Conservation (phyloP, 2,113 vertebrate genomes). For the Serilophus lunatus region DNA sequence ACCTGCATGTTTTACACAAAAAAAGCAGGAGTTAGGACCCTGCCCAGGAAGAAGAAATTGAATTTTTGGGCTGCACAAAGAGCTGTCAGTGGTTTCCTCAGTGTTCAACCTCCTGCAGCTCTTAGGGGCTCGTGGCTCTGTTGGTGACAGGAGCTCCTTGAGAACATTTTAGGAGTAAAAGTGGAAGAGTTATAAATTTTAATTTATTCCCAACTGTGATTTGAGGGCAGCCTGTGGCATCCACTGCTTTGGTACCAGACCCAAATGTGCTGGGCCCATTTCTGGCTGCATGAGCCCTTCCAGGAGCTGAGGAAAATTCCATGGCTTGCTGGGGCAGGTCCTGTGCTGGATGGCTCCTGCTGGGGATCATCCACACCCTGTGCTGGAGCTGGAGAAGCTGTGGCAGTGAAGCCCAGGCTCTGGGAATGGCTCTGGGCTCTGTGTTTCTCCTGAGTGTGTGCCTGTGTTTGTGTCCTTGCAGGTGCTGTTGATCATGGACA, state of each 20-base stretch:
- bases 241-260: background rate
- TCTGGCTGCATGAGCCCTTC: background rate
- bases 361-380: background rate
- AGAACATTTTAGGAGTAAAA: background rate
- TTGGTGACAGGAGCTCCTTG: background rate
- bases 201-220: no score
- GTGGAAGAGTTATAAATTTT: background rate
- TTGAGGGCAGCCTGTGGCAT: background rate
- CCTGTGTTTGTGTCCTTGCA: constrained; percentile 47
- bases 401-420: background rate
- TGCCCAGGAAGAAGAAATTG: background rate
- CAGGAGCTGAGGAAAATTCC: background rate
- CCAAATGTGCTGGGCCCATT: background rate
- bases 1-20: background rate
- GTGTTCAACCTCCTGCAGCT: background rate
- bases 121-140: background rate
- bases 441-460: background rate
- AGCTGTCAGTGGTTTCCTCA: background rate
- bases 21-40: background rate
- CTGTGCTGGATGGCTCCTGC: background rate
- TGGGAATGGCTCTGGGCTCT: background rate
- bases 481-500: constrained; percentile 90
- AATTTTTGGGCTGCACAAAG: background rate
- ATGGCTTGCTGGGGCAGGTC: background rate
- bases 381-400: background rate